These are phyloP conservation scores for Achroia grisella DNA, from an alignment of 1,140 invertebrate genomes.

Conservation along the genomic window DNA sequence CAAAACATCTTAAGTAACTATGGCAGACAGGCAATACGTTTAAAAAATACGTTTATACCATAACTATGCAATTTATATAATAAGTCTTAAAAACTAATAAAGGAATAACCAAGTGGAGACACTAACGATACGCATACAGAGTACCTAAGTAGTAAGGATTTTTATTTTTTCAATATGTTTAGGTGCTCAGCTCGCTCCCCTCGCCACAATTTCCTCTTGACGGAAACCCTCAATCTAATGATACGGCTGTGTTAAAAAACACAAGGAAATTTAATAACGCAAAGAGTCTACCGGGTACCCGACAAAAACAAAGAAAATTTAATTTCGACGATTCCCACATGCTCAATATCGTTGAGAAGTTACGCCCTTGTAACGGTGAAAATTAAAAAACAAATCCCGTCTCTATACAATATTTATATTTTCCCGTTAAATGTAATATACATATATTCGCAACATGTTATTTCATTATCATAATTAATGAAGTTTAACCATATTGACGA, in stretches of 20 bases:
- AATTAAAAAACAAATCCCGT: conserved; percentile 48
- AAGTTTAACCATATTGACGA: too few relatives aligned
- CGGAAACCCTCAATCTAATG: conserved; percentile 74
- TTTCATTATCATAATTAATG: too few relatives aligned
- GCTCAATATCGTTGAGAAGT: conserved; percentile 62
- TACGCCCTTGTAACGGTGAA: conserved; percentile 33
- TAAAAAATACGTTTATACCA: too few relatives aligned
- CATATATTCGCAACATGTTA: too few relatives aligned
- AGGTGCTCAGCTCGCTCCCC: conserved; percentile 60
- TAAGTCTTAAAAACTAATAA: not conserved
- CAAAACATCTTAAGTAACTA: too few relatives aligned
- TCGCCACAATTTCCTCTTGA: conserved; percentile 71
- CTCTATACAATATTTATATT: too few relatives aligned
- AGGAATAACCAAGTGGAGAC: conserved; percentile 31
- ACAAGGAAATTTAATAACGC: conserved; percentile 75
- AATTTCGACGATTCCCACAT: conserved; percentile 71
- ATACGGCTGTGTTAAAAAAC: conserved; percentile 74
- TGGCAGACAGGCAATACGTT: too few relatives aligned
- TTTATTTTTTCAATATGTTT: conserved; percentile 73
- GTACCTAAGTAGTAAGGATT: conserved; percentile 63
- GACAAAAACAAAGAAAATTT: conserved; percentile 71
- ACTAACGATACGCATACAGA: conserved; percentile 12
- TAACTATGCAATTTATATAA: too few relatives aligned
- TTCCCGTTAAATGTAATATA: too few relatives aligned
- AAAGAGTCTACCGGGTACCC: conserved; percentile 26